Percentiles rank a stretch among this genome's conserved stretches.
phyloP scores from a whole-genome alignment of 2,113 vertebrate species.

The Hucho hucho region DNA sequence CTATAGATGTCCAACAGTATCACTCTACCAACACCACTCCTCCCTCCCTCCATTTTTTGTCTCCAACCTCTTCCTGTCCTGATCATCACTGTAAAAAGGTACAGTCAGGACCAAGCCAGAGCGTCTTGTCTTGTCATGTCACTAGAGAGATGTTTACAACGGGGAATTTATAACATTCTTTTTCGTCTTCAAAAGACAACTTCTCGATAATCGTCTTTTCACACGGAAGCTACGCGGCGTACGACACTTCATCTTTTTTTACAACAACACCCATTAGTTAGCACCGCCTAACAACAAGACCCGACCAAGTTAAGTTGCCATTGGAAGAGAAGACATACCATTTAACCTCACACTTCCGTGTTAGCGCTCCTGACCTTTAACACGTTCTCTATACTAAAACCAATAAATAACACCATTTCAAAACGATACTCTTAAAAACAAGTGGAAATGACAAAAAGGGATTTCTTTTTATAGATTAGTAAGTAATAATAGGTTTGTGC shows the following conservation, averaged over 20 bases:
- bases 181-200: slow-evolving; percentile 77
- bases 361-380: slow-evolving; percentile 70
- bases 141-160: slow-evolving; percentile 67
- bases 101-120: slow-evolving; percentile 52
- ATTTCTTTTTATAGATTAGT: slow-evolving; percentile 59
- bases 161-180: slow-evolving; percentile 74
- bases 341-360: slow-evolving; percentile 50
- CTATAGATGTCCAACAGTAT: slow-evolving; percentile 66
- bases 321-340: slow-evolving; percentile 54
- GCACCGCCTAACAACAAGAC: slow-evolving; percentile 60
- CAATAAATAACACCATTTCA: slow-evolving; percentile 72
- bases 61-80: slow-evolving; percentile 38
- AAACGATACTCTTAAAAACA: slow-evolving; percentile 59
- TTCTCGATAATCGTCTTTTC: slow-evolving; percentile 69
- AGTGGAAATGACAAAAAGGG: slow-evolving; percentile 65
- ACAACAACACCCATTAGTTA: slow-evolving; percentile 65
- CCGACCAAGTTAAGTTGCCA: slow-evolving; percentile 56
- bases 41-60: slow-evolving; percentile 28
- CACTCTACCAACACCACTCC: slow-evolving; percentile 59
- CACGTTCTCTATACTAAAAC: slow-evolving; percentile 62
- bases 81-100: slow-evolving; percentile 34
- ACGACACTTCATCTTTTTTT: slow-evolving; percentile 67
- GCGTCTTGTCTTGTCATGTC: slow-evolving; percentile 24
- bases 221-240: slow-evolving; percentile 71
- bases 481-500: slow-evolving; percentile 79